phyloP scores from a whole-genome alignment of 2,888 invertebrate species.

The Caenorhabditis angaria region DNA sequence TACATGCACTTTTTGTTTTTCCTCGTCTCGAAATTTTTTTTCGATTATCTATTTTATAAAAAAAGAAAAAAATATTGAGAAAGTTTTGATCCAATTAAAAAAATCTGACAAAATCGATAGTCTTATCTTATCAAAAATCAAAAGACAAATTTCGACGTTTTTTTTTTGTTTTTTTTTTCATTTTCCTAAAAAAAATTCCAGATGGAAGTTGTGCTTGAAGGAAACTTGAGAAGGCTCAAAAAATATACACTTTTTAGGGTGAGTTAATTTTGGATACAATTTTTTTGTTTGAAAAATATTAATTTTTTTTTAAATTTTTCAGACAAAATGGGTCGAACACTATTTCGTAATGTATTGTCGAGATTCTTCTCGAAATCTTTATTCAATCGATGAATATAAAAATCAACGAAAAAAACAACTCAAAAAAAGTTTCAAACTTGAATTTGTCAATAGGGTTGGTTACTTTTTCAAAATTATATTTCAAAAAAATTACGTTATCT shows the following conservation, averaged over 20 bases:
- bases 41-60: neutral
- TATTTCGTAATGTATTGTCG: neutral
- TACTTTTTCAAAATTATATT: neutral
- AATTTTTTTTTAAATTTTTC: neutral
- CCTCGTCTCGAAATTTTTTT: no score
- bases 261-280: neutral
- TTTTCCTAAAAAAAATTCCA: neutral
- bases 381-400: conserved; percentile 33
- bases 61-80: neutral
- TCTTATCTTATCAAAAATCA: conserved; percentile 2
- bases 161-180: neutral
- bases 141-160: neutral
- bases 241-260: neutral
- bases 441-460: conserved; percentile 14
- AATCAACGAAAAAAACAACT: conserved; percentile 17
- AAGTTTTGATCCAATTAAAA: neutral
- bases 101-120: neutral
- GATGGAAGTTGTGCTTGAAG: neutral
- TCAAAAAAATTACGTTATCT: neutral
- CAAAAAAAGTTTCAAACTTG: conserved; percentile 37
- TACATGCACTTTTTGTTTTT: neutral
- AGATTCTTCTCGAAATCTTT: conserved; percentile 19
- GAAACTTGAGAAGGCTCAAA: neutral
- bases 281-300: no score
- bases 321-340: neutral